Evolutionary conservation across 1,140 invertebrate species (phyloP).

Genomic region (Bombus waltoni): DNA sequence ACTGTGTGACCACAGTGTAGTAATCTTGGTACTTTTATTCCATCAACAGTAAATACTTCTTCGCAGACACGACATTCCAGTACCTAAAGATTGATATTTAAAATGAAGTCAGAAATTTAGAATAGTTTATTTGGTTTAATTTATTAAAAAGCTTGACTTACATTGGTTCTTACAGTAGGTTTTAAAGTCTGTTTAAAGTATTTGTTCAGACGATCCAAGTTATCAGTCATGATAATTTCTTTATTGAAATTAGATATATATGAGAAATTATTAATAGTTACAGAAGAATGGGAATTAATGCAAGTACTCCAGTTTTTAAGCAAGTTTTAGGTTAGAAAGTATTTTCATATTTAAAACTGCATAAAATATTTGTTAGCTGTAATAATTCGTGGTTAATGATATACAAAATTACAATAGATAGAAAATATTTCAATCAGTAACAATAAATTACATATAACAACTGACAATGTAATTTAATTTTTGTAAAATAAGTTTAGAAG

Average conservation of each 20-base stretch:
- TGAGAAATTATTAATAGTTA: not conserved
- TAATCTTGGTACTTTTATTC: constrained; percentile 85
- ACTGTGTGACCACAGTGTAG: constrained; percentile 86
- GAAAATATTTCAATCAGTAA: not conserved
- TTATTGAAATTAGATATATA: not conserved
- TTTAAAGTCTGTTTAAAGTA: constrained; percentile 44
- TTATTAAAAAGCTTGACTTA: constrained; percentile 24
- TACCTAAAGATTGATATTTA: constrained; percentile 73
- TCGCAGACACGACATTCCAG: constrained; percentile 86
- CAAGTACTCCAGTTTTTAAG: not conserved
- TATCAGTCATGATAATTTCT: constrained; percentile 46
- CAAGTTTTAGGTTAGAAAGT: not conserved
- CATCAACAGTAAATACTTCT: constrained; percentile 85
- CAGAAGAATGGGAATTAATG: not conserved
- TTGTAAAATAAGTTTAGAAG: not conserved
- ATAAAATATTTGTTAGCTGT: not conserved
- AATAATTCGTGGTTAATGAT: not conserved
- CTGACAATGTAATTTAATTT: not conserved
- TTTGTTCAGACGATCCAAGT: constrained; percentile 30
- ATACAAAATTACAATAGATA: not conserved
- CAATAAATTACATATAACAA: not conserved
- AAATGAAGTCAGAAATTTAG: not conserved
- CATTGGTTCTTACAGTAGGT: constrained; percentile 48
- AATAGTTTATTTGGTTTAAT: not conserved
- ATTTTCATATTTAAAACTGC: not conserved